Evolutionary conservation across 1,140 invertebrate species (phyloP).

Genomic region (Drosophila trapezifrons): DNA sequence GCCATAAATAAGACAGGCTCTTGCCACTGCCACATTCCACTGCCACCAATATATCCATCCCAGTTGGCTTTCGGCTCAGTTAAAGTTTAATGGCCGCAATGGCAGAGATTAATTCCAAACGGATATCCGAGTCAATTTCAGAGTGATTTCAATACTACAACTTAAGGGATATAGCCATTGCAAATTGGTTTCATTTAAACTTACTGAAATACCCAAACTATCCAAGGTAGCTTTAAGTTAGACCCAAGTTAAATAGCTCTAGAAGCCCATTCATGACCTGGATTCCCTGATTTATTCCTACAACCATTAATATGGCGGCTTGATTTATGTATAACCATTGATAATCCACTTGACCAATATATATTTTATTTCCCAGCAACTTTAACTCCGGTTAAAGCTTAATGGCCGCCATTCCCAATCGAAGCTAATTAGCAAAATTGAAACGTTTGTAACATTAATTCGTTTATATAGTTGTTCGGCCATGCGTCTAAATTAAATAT

Average conservation of each 20-base stretch:
- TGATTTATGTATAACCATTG: constrained; percentile 6
- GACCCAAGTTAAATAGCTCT: too few species aligned
- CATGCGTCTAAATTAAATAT: constrained; percentile 71
- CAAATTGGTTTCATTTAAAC: not conserved
- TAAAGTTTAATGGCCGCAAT: constrained; percentile 19
- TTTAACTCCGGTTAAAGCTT: constrained; percentile 17
- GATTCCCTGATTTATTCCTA: constrained; percentile 3
- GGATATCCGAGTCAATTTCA: not conserved
- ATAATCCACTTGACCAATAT: constrained; percentile 8
- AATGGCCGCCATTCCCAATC: constrained; percentile 12
- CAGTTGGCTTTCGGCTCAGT: not conserved
- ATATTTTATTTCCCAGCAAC: not conserved
- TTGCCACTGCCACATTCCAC: not conserved
- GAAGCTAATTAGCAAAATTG: constrained; percentile 53
- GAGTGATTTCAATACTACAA: not conserved
- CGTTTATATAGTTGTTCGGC: constrained; percentile 60
- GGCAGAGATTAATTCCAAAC: constrained; percentile 4
- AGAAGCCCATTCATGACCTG: not conserved
- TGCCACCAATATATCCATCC: not conserved
- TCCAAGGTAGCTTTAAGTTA: not conserved
- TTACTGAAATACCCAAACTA: too few species aligned
- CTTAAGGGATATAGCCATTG: not conserved
- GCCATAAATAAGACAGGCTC: constrained; percentile 61
- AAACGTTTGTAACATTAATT: constrained; percentile 62
- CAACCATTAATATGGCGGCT: constrained; percentile 2